These are phyloP conservation scores for Coendou prehensilis DNA, from an alignment of 2,797 vertebrate species.

Conservation along the genomic window DNA sequence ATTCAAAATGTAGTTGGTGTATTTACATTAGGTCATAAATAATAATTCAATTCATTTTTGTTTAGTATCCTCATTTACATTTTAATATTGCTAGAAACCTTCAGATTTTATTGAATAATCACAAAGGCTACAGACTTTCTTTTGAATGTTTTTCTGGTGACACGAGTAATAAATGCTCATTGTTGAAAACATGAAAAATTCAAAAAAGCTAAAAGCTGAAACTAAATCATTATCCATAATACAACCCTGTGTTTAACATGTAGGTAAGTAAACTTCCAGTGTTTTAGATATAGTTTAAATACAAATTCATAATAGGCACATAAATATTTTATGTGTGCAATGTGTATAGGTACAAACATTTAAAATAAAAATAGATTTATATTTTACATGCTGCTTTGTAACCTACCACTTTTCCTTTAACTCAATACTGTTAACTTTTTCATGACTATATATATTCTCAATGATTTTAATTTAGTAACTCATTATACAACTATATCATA, in stretches of 20 bases:
- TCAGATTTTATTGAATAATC: background rate
- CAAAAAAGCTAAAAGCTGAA: background rate
- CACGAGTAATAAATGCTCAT: background rate
- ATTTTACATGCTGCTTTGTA: background rate
- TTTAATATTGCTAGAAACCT: conserved; percentile 38
- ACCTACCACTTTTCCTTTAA: background rate
- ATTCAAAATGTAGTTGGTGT: conserved; percentile 36
- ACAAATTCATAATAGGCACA: background rate
- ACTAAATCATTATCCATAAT: conserved; percentile 27
- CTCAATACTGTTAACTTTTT: conserved; percentile 1
- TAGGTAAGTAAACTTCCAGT: background rate
- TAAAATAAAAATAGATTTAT: conserved; percentile 35
- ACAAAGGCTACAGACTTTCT: background rate
- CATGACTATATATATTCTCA: background rate
- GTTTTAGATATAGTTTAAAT: background rate
- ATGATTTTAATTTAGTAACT: conserved; percentile 12
- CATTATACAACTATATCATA: background rate
- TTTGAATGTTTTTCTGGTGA: conserved; percentile 62
- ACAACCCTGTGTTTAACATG: background rate
- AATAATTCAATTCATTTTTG: conserved; percentile 29
- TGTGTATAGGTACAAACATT: background rate
- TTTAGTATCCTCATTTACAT: conserved; percentile 60
- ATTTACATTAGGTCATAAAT: conserved; percentile 47
- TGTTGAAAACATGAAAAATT: background rate
- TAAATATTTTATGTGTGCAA: background rate